Base-by-base conservation (phyloP, 1,140 invertebrate species). In the Pseudachorutes palmiensis region DNA sequence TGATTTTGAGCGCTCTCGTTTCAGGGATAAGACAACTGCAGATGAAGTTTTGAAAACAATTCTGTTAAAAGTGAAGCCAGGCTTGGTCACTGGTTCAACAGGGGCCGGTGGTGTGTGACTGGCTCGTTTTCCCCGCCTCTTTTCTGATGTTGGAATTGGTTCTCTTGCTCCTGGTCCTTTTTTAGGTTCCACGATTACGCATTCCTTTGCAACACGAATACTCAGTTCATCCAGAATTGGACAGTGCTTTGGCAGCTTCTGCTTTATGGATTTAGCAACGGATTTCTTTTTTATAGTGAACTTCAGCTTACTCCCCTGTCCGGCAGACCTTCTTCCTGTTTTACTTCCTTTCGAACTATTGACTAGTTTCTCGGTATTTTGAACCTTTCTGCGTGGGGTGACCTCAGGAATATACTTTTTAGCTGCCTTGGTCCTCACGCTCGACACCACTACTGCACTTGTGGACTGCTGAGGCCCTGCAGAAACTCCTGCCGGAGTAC, bases 391-490 rank as follows among this genome's bases (percentile, higher is more conserved):
- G 9, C 19, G 9, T 41, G 29, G 57, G n/a, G 62, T 33, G 26
- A 49, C 61, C 36, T 72, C 71, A 64, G 71, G 71, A 66, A 72
- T 72, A 62, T 72, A 72, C 41, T 72, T 72, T 62, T 72, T 70
- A 29, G 71, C 71, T 24, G 63, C 71, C 57, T 72, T 72, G 1
- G 66, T 74, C 59, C 58, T 66, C 1, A 74, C 32, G 32, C 58
- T 63, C 36, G 36, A 45, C 9, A 45, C 19, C 36, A 9, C 36
- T 45, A 45, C 36, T 12, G 36, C 9, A 45, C 19, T 45, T 45
- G n/a, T n/a, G n/a, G n/a, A n/a, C n/a, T n/a, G n/a, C n/a, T n/a
- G n/a, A n/a, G n/a, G n/a, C n/a, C n/a, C n/a, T n/a, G n/a, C n/a
- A n/a, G n/a, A n/a, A 29, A 62, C 31, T 14, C 29, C 36, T 22